Base-by-base conservation (phyloP, 92 coral and sea anemone species). In the Bergia sp. region DNA sequence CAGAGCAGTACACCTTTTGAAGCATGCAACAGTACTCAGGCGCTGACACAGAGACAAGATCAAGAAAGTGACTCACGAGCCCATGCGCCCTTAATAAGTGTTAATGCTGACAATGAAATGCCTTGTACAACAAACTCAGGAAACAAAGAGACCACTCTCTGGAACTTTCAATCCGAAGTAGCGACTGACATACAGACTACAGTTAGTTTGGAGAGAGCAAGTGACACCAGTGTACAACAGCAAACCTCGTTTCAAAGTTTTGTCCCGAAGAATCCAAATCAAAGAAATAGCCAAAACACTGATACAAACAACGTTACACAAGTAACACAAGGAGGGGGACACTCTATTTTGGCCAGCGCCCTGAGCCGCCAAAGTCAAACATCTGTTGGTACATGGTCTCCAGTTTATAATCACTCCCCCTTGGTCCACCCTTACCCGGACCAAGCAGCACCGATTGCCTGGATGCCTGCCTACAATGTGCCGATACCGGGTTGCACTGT, bases 381-480 rank as follows among this genome's bases (percentile, higher is more conserved):
- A 66, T 29, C 78, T 37, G 79, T 44, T 36, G 87, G 66, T 2
- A 10, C 58, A 21, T 72, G 57, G 75, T 38, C 87, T 15, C 55
- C 86, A n/a, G 73, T 37, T 37, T 82, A 66, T 13, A 82, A 41
- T 20, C 86, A 66, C 29, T 66, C 49, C 61, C 76, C 66, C 5
- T 23, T 82, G 58, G 44, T 55, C 29, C 45, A 49, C 0, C 77
- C 77, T 7, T 74, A 84, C 1, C 78, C 45, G 23, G 79, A 84
- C 50, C 78, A 69, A 7, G 36, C 65, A 71, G 44, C 66, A 20
- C 15, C 87, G 40, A 37, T 72, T 84, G 43, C 87, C 11, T 12
- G 71, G 45, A 4, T 69, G 15, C 58, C 77, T 12, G 36, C 77
- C 2, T 82, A 57, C 76, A 38, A 57, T 20, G 71, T 80, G n/a